These are phyloP conservation scores for Coracopsis vasa DNA, from an alignment of 2,113 vertebrate species.

Conservation along the genomic window DNA sequence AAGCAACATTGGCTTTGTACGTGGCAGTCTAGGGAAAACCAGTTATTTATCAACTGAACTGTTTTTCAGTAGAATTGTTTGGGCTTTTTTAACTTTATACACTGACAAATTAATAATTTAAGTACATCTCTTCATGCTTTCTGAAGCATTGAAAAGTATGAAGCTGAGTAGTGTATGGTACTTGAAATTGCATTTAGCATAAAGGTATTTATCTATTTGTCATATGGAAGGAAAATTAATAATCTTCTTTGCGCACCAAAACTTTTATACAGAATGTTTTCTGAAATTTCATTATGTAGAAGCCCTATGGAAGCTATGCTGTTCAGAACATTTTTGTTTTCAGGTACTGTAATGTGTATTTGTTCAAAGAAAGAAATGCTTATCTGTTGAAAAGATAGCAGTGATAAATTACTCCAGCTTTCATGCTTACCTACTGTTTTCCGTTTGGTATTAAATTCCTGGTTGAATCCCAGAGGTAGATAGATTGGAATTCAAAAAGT, in stretches of 20 bases:
- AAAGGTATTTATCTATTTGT: slow-evolving; percentile 53
- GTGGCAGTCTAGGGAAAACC: background rate
- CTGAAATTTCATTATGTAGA: slow-evolving; percentile 26
- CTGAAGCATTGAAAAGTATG: slow-evolving; percentile 17
- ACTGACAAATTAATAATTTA: slow-evolving; percentile 25
- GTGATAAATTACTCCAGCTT: slow-evolving; percentile 65
- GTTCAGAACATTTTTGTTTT: slow-evolving; percentile 55
- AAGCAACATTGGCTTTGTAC: background rate
- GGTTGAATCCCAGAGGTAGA: background rate
- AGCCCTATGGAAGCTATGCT: background rate
- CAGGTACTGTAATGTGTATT: slow-evolving; percentile 46
- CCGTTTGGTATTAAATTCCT: slow-evolving; percentile 40
- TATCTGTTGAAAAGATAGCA: slow-evolving; percentile 65
- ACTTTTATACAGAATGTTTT: slow-evolving; percentile 13
- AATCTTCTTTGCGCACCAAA: slow-evolving; percentile 1
- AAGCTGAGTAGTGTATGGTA: background rate
- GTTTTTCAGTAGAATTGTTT: background rate
- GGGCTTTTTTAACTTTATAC: background rate
- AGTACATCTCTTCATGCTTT: background rate
- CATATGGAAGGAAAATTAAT: slow-evolving; percentile 50
- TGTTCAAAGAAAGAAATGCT: slow-evolving; percentile 67
- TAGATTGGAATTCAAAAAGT: slow-evolving; percentile 43
- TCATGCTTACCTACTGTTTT: slow-evolving; percentile 56
- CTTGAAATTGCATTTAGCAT: slow-evolving; percentile 25
- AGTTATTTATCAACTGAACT: background rate